These are phyloP conservation scores for Actenoides hombroni DNA, from an alignment of 2,113 vertebrate species.

Conservation along the genomic window DNA sequence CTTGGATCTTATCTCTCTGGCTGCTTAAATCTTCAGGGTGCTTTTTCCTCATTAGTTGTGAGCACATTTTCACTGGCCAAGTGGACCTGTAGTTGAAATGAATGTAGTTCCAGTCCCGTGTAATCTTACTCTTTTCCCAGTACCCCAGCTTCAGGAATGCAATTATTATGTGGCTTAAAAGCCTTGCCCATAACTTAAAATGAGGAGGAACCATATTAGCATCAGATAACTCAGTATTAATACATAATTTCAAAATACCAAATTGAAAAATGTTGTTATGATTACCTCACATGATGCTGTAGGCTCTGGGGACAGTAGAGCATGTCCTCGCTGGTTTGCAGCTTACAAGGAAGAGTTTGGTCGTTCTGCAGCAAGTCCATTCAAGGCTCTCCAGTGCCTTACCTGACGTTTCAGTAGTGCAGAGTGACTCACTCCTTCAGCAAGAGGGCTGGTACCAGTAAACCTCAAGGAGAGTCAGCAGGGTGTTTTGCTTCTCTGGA, in stretches of 20 bases:
- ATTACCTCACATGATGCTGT: not conserved
- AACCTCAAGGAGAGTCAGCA: not conserved
- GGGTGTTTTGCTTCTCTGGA: not conserved
- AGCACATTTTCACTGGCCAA: not conserved
- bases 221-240: not conserved
- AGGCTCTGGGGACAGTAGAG: not conserved
- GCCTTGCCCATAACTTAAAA: not conserved
- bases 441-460: not conserved
- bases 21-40: not conserved
- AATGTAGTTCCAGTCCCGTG: not conserved
- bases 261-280: not conserved
- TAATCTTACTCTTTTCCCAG: not conserved
- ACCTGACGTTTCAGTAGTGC: not conserved
- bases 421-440: not conserved
- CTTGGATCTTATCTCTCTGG: not conserved
- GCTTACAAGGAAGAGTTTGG: not conserved
- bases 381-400: not conserved
- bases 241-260: not conserved
- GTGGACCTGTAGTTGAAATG: not conserved
- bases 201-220: not conserved
- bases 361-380: not conserved
- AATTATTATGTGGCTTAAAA: not conserved
- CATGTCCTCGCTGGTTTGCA: not conserved
- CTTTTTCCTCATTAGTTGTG: not conserved
- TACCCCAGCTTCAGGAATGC: not conserved